Evolutionary conservation across 2,888 invertebrate genomes (phyloP), one percentile per base, ranked within the genome.

Genomic region (Allophyes oxyacanthae): DNA sequence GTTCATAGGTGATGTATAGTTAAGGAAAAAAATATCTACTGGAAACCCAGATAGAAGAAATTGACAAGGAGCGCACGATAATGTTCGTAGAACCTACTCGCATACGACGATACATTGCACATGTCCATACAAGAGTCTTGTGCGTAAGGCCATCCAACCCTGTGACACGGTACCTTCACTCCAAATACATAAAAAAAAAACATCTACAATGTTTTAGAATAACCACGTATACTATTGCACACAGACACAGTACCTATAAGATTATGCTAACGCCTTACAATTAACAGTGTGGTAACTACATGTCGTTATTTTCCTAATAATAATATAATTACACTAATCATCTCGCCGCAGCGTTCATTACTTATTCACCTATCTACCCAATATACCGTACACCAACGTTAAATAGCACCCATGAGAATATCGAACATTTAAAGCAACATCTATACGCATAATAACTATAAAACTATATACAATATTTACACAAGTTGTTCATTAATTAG

Each of bases 351-450:
- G 72, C 78, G 67, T 72, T 79, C 74, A 61, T 71, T 72, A 61
- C 70, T 65, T 78, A 80, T 58, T 76, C 81, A 76, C 72, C 62
- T 75, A 79, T n/a, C n/a, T n/a, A n/a, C n/a, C n/a, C n/a, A n/a
- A 78, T 86, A 85, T 78, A 92, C 92, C 92, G 76, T 86, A 86
- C 89, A 92, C 91, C 92, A 84, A 87, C 84, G 73, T 87, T 89
- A 90, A 90, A 91, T 93, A 93, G 93, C 93, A 93, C 93, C 93
- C 92, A 89, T 92, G 84, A 88, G 82, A 89, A 89, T 90, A 90
- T 87, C 84, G 83, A 89, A 92, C 89, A 89, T 80, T 87, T 88
- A 92, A 91, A 91, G 92, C 92, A 75, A 87, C 82, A 85, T 86
- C 82, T 86, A 85, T 84, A 86, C 75, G 84, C 81, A 78, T 76